phyloP scores from a whole-genome alignment of 1,140 invertebrate species.

The Vanessa atalanta region DNA sequence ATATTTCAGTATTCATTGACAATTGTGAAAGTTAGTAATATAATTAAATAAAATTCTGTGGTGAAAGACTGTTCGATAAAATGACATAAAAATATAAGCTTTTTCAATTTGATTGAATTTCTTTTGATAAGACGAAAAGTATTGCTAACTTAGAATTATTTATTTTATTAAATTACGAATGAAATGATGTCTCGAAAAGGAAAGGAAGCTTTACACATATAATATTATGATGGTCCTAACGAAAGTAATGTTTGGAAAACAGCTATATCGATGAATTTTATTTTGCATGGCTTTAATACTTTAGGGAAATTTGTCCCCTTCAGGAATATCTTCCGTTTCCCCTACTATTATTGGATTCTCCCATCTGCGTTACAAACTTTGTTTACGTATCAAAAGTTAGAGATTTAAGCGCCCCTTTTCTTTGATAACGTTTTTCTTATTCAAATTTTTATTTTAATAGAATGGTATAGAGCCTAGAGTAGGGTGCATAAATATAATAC shows the following conservation, averaged over 20 bases:
- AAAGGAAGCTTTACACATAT: slow-evolving; percentile 29
- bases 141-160: too few species aligned
- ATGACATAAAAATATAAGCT: too few species aligned
- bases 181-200: neutral
- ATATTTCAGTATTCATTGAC: too few species aligned
- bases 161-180: neutral
- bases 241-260: slow-evolving; percentile 52
- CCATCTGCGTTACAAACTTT: slow-evolving; percentile 73
- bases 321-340: slow-evolving; percentile 57
- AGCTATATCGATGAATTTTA: slow-evolving; percentile 75
- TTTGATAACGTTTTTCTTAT: slow-evolving; percentile 24
- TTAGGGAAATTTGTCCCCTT: slow-evolving; percentile 70
- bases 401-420: slow-evolving; percentile 35
- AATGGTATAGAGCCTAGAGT: neutral
- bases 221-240: slow-evolving; percentile 40
- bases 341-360: slow-evolving; percentile 71
- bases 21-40: too few species aligned
- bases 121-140: too few species aligned
- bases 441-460: slow-evolving; percentile 21
- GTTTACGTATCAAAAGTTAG: slow-evolving; percentile 44
- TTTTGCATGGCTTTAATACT: slow-evolving; percentile 72
- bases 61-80: too few species aligned
- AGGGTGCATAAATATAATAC: slow-evolving; percentile 29
- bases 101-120: too few species aligned
- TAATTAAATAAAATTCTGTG: too few species aligned